These are phyloP conservation scores for Heterohyrax brucei DNA, from an alignment of 2,797 vertebrate genomes.

Conservation along the genomic window DNA sequence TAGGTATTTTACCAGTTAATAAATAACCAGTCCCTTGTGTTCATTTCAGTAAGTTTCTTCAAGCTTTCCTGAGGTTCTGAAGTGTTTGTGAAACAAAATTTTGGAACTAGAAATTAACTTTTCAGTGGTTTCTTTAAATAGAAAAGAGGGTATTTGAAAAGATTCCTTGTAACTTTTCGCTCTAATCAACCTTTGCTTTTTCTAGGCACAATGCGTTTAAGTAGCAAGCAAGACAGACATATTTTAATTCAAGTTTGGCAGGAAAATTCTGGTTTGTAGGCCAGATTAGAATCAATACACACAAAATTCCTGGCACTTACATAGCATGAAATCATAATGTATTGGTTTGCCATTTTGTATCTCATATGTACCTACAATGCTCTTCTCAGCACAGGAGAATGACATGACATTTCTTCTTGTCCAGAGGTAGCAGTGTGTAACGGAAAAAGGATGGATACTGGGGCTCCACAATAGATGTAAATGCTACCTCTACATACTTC, in stretches of 20 bases:
- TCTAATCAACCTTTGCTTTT: constrained; percentile 57
- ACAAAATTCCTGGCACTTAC: not conserved
- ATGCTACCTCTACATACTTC: not conserved
- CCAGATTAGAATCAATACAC: not conserved
- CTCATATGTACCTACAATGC: not conserved
- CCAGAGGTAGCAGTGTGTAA: not conserved
- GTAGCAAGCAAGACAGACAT: not conserved
- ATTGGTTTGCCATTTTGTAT: not conserved
- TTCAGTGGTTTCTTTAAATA: constrained; percentile 17
- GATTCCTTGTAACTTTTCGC: not conserved
- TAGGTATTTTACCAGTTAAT: not conserved
- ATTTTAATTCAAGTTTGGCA: constrained; percentile 39
- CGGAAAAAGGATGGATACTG: not conserved
- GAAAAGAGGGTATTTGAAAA: constrained; percentile 53
- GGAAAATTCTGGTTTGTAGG: not conserved
- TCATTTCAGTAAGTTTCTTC: not conserved
- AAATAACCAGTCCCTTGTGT: not conserved
- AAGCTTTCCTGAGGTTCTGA: not conserved
- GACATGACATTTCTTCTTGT: not conserved
- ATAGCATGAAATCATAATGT: too few species aligned
- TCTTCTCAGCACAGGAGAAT: not conserved
- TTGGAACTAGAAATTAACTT: not conserved
- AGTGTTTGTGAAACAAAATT: constrained; percentile 48
- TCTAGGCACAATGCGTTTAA: constrained; percentile 16
- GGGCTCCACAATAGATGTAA: not conserved